phyloP scores from a whole-genome alignment of 30 jellyfish, hydroid and myxozoan species.

The Turritopsis dohrnii region DNA sequence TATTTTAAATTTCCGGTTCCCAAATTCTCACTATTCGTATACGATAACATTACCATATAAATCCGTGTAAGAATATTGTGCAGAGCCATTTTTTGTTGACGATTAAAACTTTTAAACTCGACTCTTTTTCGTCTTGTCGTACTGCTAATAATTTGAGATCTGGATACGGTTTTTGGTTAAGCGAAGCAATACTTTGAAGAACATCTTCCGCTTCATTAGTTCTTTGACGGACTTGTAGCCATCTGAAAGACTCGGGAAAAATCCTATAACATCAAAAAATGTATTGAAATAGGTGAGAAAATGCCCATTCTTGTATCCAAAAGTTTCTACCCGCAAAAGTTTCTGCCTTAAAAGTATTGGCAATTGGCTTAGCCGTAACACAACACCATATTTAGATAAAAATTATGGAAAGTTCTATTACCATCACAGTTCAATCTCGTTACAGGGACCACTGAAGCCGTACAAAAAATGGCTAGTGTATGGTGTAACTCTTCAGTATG shows the following conservation, averaged over 20 bases:
- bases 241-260: slow-evolving; percentile 75
- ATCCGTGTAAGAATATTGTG: slow-evolving; percentile 45
- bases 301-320: too few species aligned
- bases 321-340: too few species aligned
- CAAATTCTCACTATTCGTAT: not conserved
- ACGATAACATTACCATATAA: slow-evolving; percentile 40
- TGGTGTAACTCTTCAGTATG: too few species aligned
- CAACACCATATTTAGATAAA: too few species aligned
- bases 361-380: too few species aligned
- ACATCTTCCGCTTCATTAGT: slow-evolving; percentile 63
- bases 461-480: too few species aligned
- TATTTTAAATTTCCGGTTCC: too few species aligned
- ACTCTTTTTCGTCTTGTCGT: slow-evolving; percentile 13
- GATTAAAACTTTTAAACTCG: slow-evolving; percentile 38
- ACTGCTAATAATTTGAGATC: slow-evolving; percentile 44
- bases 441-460: too few species aligned
- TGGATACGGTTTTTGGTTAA: slow-evolving; percentile 55
- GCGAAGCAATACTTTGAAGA: slow-evolving; percentile 33
- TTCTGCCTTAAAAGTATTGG: too few species aligned
- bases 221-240: slow-evolving; percentile 69
- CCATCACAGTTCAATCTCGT: too few species aligned
- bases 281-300: too few species aligned
- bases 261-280: slow-evolving; percentile 28
- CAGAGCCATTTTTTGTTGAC: slow-evolving; percentile 44
- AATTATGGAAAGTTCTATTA: too few species aligned